Base-by-base conservation (phyloP, 2,797 vertebrate species). In the Sparus aurata region DNA sequence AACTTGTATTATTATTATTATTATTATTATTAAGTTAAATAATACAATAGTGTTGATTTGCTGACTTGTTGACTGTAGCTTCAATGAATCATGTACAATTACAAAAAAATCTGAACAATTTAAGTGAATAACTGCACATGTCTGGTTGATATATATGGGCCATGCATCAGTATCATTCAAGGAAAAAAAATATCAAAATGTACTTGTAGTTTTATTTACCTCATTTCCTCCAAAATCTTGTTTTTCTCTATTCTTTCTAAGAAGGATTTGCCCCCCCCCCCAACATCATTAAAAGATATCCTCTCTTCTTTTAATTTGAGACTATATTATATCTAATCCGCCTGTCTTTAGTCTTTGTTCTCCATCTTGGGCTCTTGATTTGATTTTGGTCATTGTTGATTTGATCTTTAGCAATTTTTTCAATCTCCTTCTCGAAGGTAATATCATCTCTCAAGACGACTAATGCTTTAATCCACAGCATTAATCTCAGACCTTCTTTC, bases 291-390 rank as follows among this genome's bases (percentile, higher is more conserved):
- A 91, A 91, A 85, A 92, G 46, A 94, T 85, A 93, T 91, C 90
- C 87, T 89, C 82, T 92, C 92, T 92, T 91, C 86, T 88, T 96
- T 96, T 94, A 88, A 94, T 95, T 94, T 91, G 87, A 92, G 90
- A 85, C 91, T 90, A 94, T 93, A 93, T 95, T 95, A 94, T 94
- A 92, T 95, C 90, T 97, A 97, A 97, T 97, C 95, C 92, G 71
- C 73, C 90, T 84, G 90, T 94, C 93, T 93, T 94, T 83, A 91
- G 92, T 95, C 92, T 94, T 95, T 93, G 91, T 93, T 92, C 17
- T 92, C 94, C 92, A 94, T 95, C 95, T 94, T 92, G 84, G 94
- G 91, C 62, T 80, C 73, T 92, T 94, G 95, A 96, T 96, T 94
- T 95, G 90, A 93, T 92, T 93, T 94, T 95, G 91, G 87, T 92